These are phyloP conservation scores for Caradrina kadenii DNA, from an alignment of 2,888 invertebrate species.

Conservation along the genomic window DNA sequence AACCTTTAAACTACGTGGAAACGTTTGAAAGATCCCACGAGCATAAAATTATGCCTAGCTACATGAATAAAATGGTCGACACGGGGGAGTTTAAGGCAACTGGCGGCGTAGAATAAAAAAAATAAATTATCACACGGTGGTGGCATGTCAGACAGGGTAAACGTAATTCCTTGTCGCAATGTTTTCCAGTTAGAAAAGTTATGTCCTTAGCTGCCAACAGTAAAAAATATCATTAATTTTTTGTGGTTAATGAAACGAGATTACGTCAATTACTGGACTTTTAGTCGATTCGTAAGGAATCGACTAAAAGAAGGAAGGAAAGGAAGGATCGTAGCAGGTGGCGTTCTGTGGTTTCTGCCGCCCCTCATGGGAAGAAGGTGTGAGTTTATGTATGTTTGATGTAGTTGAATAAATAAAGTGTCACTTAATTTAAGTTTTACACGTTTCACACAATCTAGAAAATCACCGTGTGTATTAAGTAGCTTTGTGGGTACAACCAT, in stretches of 20 bases:
- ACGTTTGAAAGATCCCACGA: constrained; percentile 37
- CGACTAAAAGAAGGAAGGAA: no score
- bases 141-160: constrained; percentile 25
- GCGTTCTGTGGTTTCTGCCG: no score
- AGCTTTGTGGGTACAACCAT: no score
- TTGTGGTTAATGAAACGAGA: constrained; percentile 6
- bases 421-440: no score
- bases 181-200: constrained; percentile 20
- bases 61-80: constrained; percentile 24
- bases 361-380: no score
- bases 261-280: neutral
- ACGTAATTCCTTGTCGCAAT: constrained; percentile 31
- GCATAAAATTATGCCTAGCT: constrained; percentile 23
- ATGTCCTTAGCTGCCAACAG: constrained; percentile 10
- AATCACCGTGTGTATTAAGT: no score
- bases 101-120: constrained; percentile 21
- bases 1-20: constrained; percentile 41
- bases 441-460: no score
- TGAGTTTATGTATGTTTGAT: no score
- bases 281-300: no score
- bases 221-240: constrained; percentile 21
- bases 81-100: constrained; percentile 20
- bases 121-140: constrained; percentile 26
- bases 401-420: no score
- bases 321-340: no score